Evolutionary conservation across 2,797 vertebrate genomes (phyloP).

Genomic region (Taeniopygia guttata): DNA sequence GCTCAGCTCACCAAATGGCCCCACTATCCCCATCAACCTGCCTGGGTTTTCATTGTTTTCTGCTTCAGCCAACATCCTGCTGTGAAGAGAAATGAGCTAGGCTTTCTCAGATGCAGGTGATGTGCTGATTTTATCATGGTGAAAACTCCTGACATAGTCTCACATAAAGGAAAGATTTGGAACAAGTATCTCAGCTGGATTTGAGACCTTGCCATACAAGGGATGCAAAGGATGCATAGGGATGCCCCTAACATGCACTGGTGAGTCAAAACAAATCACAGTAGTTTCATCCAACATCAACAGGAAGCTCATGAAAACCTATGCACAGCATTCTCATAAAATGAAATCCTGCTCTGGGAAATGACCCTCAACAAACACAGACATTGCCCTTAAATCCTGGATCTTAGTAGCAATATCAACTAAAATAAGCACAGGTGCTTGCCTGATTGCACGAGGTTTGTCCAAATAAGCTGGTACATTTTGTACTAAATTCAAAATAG

Average conservation of each 20-base stretch:
- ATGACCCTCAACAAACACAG: background rate
- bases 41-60: background rate
- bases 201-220: background rate
- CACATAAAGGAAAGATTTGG: background rate
- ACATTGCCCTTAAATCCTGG: background rate
- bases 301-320: background rate
- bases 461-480: background rate
- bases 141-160: background rate
- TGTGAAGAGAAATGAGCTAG: background rate
- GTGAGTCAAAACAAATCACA: background rate
- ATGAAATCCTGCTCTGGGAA: background rate
- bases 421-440: background rate
- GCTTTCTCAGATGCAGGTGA: background rate
- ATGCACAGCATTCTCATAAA: background rate
- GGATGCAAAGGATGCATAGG: background rate
- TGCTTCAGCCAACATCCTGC: background rate
- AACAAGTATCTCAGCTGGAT: background rate
- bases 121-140: background rate
- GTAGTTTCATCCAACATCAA: background rate
- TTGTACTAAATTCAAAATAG: background rate
- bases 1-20: background rate
- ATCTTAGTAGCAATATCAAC: background rate
- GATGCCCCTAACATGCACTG: background rate
- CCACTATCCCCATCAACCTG: background rate
- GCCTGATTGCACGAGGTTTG: background rate